A percentile compares a stretch with the other conserved stretches of the same genome.
phyloP scores from a whole-genome alignment of 92 coral and sea anemone species.

The Hydrozoanthus gracilis region DNA sequence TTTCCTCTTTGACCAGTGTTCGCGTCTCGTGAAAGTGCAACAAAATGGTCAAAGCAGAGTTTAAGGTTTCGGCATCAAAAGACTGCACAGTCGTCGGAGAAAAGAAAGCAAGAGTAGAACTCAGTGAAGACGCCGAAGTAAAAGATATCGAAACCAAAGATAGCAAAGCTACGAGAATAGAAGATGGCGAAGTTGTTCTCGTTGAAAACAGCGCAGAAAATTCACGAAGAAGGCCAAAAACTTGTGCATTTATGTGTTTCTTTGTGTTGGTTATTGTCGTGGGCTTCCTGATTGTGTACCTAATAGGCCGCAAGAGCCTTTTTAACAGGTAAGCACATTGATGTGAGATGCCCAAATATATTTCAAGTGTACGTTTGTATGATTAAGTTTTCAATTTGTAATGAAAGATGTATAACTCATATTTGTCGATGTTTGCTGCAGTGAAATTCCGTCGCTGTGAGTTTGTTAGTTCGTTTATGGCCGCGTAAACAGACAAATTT shows the following conservation, averaged over 20 bases:
- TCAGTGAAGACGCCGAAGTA: conserved; percentile 3
- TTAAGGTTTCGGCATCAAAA: conserved; percentile 55
- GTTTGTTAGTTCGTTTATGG: background rate
- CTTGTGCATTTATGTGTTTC: conserved; percentile 74
- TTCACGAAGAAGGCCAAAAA: conserved; percentile 71
- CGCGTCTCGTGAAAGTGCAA: background rate
- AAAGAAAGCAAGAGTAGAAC: conserved; percentile 23
- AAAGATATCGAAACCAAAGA: conserved; percentile 23
- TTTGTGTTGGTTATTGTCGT: conserved; percentile 74
- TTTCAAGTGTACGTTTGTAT: background rate
- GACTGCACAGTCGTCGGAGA: conserved; percentile 57
- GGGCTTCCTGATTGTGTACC: conserved; percentile 82
- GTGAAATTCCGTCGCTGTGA: background rate
- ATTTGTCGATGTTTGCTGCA: background rate
- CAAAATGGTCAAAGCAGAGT: conserved; percentile 82
- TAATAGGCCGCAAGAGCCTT: conserved; percentile 57
- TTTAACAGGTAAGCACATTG: conserved; percentile 27
- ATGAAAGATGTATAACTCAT: conserved; percentile 20
- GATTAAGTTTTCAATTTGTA: conserved; percentile 4
- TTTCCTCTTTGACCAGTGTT: conserved; percentile 10
- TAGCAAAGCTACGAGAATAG: conserved; percentile 64
- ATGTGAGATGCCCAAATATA: background rate
- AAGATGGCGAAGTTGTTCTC: conserved; percentile 59
- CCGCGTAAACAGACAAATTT: background rate
- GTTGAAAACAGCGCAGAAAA: conserved; percentile 61